These are phyloP conservation scores for Typhlichthys subterraneus DNA, from an alignment of 2,797 vertebrate species.

Conservation along the genomic window DNA sequence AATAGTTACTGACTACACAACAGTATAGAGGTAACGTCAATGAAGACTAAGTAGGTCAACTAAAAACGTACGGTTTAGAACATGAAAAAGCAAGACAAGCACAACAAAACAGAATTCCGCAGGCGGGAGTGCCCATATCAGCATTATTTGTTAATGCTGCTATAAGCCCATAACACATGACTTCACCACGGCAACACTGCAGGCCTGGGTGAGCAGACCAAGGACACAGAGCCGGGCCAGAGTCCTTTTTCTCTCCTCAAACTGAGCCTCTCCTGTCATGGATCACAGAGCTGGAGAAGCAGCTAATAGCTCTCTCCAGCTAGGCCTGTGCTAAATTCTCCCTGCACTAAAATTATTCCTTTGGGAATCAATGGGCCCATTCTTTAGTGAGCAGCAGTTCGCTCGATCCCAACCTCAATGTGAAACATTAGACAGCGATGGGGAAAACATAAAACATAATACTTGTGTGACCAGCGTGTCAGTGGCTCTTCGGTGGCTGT, in stretches of 20 bases:
- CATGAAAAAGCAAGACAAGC: too few species aligned
- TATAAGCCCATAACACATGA: slow-evolving; percentile 34
- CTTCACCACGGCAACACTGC: slow-evolving; percentile 35
- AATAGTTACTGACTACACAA: too few species aligned
- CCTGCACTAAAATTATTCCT: slow-evolving; percentile 85
- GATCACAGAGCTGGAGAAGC: slow-evolving; percentile 83
- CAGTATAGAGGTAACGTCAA: too few species aligned
- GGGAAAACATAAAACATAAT: slow-evolving; percentile 98
- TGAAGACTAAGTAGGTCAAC: too few species aligned
- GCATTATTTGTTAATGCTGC: slow-evolving; percentile 22
- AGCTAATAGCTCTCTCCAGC: slow-evolving; percentile 82
- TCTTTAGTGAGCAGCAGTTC: slow-evolving; percentile 83
- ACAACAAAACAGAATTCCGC: too few species aligned
- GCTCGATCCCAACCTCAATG: slow-evolving; percentile 81
- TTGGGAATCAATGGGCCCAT: slow-evolving; percentile 86
- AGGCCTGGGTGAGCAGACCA: slow-evolving; percentile 49
- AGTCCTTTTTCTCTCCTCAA: slow-evolving; percentile 79
- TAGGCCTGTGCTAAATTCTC: slow-evolving; percentile 80
- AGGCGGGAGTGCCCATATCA: slow-evolving; percentile 4
- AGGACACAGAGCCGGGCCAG: slow-evolving; percentile 66
- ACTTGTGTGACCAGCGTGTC: slow-evolving; percentile 95
- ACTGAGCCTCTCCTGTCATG: slow-evolving; percentile 80
- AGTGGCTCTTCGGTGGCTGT: slow-evolving; percentile 79
- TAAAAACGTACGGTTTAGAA: too few species aligned
- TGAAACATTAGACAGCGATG: slow-evolving; percentile 93